These are phyloP conservation scores for Hipparchia semele DNA, from an alignment of 2,888 invertebrate species.

Conservation along the genomic window DNA sequence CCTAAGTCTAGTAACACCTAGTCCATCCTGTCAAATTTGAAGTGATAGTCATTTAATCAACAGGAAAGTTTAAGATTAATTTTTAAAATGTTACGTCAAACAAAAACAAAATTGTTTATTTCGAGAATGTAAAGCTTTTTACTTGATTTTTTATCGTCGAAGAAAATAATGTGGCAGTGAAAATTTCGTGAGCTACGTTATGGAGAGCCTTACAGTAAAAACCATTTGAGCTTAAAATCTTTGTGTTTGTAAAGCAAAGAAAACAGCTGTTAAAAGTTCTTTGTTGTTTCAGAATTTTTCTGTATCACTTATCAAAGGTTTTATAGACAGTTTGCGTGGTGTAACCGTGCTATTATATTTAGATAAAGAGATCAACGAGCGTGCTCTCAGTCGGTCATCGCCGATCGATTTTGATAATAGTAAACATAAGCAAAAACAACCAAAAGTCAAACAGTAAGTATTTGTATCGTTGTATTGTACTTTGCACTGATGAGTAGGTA, in stretches of 20 bases:
- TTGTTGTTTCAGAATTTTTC: constrained; percentile 84
- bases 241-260: constrained; percentile 36
- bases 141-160: constrained; percentile 9
- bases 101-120: constrained; percentile 26
- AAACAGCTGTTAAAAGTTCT: constrained; percentile 44
- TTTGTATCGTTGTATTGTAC: constrained; percentile 33
- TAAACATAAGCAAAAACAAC: constrained; percentile 72
- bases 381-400: constrained; percentile 81
- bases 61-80: too few relatives aligned
- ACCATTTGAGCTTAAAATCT: constrained; percentile 25
- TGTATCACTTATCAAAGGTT: constrained; percentile 86
- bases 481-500: constrained; percentile 15
- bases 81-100: constrained; percentile 34
- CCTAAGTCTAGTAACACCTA: background rate
- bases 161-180: constrained; percentile 50
- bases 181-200: constrained; percentile 43
- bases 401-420: constrained; percentile 68
- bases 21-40: background rate
- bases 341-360: constrained; percentile 89
- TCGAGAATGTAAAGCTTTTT: constrained; percentile 31
- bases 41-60: background rate
- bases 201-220: constrained; percentile 67
- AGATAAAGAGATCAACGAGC: constrained; percentile 90
- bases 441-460: constrained; percentile 79
- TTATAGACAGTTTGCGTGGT: constrained; percentile 91